phyloP scores from a whole-genome alignment of 1,140 invertebrate species.

The Drosophila repleta region DNA sequence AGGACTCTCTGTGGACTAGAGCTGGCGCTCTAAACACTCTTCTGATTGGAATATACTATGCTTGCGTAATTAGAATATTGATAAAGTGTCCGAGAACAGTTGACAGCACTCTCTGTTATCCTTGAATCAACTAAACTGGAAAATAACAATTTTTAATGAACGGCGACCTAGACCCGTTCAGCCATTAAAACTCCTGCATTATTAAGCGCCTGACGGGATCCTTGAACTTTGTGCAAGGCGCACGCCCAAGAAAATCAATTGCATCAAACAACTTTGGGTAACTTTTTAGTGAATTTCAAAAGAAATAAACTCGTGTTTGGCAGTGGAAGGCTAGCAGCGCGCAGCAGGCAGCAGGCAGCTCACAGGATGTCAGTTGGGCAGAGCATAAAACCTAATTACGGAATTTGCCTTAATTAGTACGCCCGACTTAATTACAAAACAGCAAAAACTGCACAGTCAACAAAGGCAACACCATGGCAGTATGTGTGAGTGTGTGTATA shows the following conservation, averaged over 20 bases:
- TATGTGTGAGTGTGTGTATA: neutral
- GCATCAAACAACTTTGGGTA: conserved; percentile 7
- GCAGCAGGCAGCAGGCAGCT: too few species aligned
- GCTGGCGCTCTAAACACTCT: neutral
- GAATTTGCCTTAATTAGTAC: conserved; percentile 65
- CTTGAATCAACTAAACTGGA: conserved; percentile 20
- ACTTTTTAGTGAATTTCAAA: conserved; percentile 6
- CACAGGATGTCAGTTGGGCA: conserved; percentile 31
- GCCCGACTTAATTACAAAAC: conserved; percentile 69
- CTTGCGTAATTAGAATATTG: conserved; percentile 8
- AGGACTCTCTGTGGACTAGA: neutral
- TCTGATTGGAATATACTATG: neutral
- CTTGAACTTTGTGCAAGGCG: conserved; percentile 37
- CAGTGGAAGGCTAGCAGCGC: neutral
- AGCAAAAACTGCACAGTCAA: conserved; percentile 49
- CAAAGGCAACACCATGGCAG: conserved; percentile 39
- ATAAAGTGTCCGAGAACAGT: neutral
- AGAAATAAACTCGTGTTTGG: conserved; percentile 8
- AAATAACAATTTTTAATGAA: conserved; percentile 59
- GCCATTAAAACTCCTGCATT: conserved; percentile 44
- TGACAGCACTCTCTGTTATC: neutral
- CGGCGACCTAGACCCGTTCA: conserved; percentile 39
- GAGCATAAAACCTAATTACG: conserved; percentile 62
- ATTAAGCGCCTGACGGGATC: conserved; percentile 31
- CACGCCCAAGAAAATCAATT: conserved; percentile 54